Evolutionary conservation across 2,888 invertebrate genomes (phyloP), one percentile per base, ranked within the genome.

Genomic region (Drosophila limbata): DNA sequence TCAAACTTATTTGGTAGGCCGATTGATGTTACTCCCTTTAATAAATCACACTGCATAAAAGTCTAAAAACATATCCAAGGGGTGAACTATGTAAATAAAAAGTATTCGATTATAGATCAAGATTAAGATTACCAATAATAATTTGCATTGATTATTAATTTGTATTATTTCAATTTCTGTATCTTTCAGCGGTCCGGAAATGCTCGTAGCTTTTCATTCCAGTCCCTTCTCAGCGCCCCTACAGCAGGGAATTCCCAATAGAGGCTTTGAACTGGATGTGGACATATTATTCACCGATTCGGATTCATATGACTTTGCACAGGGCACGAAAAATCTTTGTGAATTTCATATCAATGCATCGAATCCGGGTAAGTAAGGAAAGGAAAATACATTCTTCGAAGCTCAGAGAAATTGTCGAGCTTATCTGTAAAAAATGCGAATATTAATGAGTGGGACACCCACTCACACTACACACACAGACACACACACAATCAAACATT

Each of bases 201-300:
- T 98, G 96, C 94, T 97, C 55, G 96, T 98, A 8, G 97, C 97
- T 57, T 97, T 98, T 91, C 96, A 96, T 91, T 97, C 97, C 21
- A 96, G 97, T 11, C 96, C 97, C 0, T 95, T 95, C 91, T 96
- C 96, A 72, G 96, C 97, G 56, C 97, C 97, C 3, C 93, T 96
- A 56, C 95, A 96, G 60, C 94, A 94, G 8, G 94, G 94, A 5
- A 92, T 92, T 62, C 95, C 96, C 0, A 93, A 97, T 62, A 93
- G 96, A 4, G 96, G 96, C 62, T 96, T 97, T 87, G 97, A 97
- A 90, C 94, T 98, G 47, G 95, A 96, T 84, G 96, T 97, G n/a
- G 96, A 97, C 86, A 96, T 98, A 40, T 95, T 97, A 40, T 97
- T 97, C 90, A 96, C 96, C 1, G 97, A 97, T 90, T 97, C 97